Evolutionary conservation across 2,888 invertebrate species (phyloP).

Genomic region (Troilus luridus): DNA sequence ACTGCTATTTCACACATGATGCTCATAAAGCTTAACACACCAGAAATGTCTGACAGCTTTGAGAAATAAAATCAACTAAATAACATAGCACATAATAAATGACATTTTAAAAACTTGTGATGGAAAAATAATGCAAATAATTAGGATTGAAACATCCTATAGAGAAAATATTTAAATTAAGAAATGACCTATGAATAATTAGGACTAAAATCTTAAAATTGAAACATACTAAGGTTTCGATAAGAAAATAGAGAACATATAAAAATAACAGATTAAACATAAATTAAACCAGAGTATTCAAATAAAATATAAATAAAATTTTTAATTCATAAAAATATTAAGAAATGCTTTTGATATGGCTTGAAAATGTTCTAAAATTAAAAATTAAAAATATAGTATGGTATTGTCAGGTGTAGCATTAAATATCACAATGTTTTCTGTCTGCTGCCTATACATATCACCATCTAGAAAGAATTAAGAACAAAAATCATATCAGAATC

Average conservation of each 20-base stretch:
- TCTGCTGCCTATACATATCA: background rate
- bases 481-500: background rate
- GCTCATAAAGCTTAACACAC: background rate
- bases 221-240: background rate
- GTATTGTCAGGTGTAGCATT: constrained; percentile 44
- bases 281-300: background rate
- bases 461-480: constrained; percentile 1
- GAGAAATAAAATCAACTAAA: background rate
- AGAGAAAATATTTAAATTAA: background rate
- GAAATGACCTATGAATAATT: background rate
- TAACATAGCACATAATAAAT: background rate
- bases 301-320: background rate
- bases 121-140: background rate
- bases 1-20: background rate
- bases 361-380: background rate
- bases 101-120: background rate
- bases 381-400: background rate
- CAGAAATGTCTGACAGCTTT: background rate
- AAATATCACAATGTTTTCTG: constrained; percentile 32
- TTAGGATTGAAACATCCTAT: background rate
- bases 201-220: background rate
- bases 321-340: background rate
- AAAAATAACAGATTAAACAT: background rate
- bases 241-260: background rate
- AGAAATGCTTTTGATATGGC: constrained; percentile 33